Base-by-base conservation (phyloP, 2,888 invertebrate species). In the Mongoloraphidia duomilia region DNA sequence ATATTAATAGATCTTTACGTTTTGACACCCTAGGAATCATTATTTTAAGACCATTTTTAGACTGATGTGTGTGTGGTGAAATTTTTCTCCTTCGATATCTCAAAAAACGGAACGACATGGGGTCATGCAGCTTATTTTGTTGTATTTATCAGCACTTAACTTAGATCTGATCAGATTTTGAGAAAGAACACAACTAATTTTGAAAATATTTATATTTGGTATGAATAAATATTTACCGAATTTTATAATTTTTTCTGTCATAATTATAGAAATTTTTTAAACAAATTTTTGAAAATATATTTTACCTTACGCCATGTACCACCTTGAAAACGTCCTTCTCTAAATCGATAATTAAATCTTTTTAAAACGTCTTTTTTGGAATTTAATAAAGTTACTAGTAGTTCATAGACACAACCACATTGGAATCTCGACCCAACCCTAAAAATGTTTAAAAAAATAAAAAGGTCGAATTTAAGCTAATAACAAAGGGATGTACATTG, bases 371-470 rank as follows among this genome's bases (percentile, higher is more conserved):
- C 46, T 38, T 59, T 55, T 8, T 59, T 52, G 46, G 58, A 59
- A 61, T 61, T 63, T 56, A 60, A 49, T 38, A 67, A 53, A 38
- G 52, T 36, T 5, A 62, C 61, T 17, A 53, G 47, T 40, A 73
- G 50, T 35, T 58, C 55, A 57, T 73, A 74, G 12, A 57, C 52
- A 56, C 68, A 64, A 9, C 66, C 70, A 62, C 73, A 74, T 55
- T 75, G 74, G 57, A 64, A 65, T 48, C 74, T 61, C 9, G 65
- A 68, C 36, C 68, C 64, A 56, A 64, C 65, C 64, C 65, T 66
- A 50, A 8, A 55, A 52, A 46, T n/a, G 40, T 37, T 46, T n/a
- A n/a, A 17, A 17, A 17, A 17, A 17, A 17, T 17, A 17, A n/a
- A n/a, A n/a, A n/a, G n/a, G n/a, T n/a, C n/a, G n/a, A n/a, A n/a